Percentiles rank a stretch among this genome's conserved stretches.
Evolutionary conservation across 1,140 invertebrate genomes (phyloP).

Genomic region (Macrobrachium nipponense): DNA sequence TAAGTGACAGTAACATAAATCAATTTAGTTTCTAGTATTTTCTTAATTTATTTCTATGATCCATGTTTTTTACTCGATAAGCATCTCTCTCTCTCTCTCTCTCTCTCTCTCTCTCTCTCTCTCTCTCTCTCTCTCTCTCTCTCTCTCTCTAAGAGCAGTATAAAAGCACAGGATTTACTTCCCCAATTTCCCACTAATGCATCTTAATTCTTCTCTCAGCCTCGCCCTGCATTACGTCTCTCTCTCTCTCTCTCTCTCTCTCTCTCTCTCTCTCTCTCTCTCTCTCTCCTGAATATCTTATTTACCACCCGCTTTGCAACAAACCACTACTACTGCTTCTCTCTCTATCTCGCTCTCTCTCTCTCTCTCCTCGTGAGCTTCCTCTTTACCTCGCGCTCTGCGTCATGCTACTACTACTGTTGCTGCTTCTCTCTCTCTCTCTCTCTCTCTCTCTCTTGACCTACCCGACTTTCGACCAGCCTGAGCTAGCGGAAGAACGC

Average conservation of each 20-base stretch:
- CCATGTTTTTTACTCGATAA: too few relatives aligned
- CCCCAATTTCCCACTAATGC: too few relatives aligned
- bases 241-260: neutral
- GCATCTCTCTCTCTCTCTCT: neutral
- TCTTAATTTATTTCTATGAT: too few relatives aligned
- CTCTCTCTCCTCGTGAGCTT: neutral
- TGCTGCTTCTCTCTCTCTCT: neutral
- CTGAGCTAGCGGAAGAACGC: neutral
- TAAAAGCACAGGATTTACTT: neutral
- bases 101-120: slow-evolving; percentile 5
- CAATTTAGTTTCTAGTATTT: too few relatives aligned
- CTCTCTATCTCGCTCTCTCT: slow-evolving; percentile 1
- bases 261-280: slow-evolving; percentile 8
- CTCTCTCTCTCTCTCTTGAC: neutral
- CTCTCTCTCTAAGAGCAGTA: neutral
- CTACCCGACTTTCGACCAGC: neutral
- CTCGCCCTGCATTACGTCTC: neutral
- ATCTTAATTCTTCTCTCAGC: neutral
- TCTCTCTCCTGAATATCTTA: neutral
- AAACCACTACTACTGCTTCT: neutral
- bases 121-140: slow-evolving; percentile 6
- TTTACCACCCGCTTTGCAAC: neutral
- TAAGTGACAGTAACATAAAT: too few relatives aligned
- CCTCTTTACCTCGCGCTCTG: neutral
- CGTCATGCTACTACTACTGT: neutral